Evolutionary conservation across 2,888 invertebrate genomes (phyloP), one percentile per base, ranked within the genome.

Genomic region (Polia nebulosa): DNA sequence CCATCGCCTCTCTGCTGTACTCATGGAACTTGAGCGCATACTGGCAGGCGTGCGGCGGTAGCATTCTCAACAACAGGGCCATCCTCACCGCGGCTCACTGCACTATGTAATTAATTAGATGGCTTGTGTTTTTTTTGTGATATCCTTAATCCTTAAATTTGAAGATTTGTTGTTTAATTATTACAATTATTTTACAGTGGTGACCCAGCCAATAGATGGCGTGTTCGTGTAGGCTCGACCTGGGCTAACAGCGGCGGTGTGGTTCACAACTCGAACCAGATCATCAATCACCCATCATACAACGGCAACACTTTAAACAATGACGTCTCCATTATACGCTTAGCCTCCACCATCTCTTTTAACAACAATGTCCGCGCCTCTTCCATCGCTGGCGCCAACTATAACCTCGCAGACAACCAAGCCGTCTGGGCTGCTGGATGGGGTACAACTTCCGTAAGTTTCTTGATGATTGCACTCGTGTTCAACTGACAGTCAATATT

Each of bases 341-440:
- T 39, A 8, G 9, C 44, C 36, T 6, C 49, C 20, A 11, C 22
- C 36, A 32, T 72, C 51, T 86, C 4, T 11, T 17, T 7, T 81
- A 58, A 66, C 34, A 78, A 64, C 55, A 67, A 68, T 0, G 72
- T 74, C 11, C 73, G 60, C 0, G 51, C 81, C 1, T 84, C 61
- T 61, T 71, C 67, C 15, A 86, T 91, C 9, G 88, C 90, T 70
- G 85, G 90, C 0, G 1, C 81, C 27, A 88, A 83, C 66, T 91
- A 88, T 68, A 74, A 75, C 56, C 65, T 90, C 4, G 79, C 36
- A 17, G 91, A 91, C 52, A 85, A 88, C 65, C 76, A 81, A 62
- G 72, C 67, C 1, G 91, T 91, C 7, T 88, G 86, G 86, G 89
- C 90, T 27, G 76, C 87, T 32, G 29, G 29, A 29, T 29, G 29